Conservation (phyloP, 2,113 vertebrate genomes). For the Oncorhynchus nerka region DNA sequence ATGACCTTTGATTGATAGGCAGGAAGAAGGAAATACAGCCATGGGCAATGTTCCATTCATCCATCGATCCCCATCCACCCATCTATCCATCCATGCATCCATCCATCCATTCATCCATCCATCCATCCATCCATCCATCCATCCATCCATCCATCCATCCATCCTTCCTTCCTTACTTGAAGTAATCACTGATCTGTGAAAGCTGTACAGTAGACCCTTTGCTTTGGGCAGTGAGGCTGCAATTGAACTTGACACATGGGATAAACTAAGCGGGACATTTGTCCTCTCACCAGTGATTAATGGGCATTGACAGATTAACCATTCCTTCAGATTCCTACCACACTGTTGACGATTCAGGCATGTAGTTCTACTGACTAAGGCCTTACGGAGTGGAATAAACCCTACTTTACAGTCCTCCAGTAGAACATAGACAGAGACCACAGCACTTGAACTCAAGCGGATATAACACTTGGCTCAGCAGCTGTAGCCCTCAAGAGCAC, state of each 20-base stretch:
- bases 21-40: not conserved
- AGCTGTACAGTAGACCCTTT: too few species aligned
- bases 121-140: too few species aligned
- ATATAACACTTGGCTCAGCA: not conserved
- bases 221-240: too few species aligned
- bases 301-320: not conserved
- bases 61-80: too few species aligned
- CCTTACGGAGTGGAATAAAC: not conserved
- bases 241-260: not conserved
- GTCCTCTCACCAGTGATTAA: too few species aligned
- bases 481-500: not conserved
- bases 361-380: not conserved
- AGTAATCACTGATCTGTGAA: too few species aligned
- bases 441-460: not conserved
- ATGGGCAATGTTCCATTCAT: too few species aligned
- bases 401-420: not conserved
- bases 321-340: not conserved
- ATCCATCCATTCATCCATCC: too few species aligned
- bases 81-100: too few species aligned
- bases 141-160: too few species aligned
- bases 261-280: not conserved
- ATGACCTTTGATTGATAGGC: not conserved
- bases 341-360: not conserved
- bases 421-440: not conserved
- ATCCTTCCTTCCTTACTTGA: too few species aligned